A percentile compares a stretch with the other conserved stretches of the same genome.
Conservation (phyloP, 2,113 vertebrate genomes). For the Sitta europaea region DNA sequence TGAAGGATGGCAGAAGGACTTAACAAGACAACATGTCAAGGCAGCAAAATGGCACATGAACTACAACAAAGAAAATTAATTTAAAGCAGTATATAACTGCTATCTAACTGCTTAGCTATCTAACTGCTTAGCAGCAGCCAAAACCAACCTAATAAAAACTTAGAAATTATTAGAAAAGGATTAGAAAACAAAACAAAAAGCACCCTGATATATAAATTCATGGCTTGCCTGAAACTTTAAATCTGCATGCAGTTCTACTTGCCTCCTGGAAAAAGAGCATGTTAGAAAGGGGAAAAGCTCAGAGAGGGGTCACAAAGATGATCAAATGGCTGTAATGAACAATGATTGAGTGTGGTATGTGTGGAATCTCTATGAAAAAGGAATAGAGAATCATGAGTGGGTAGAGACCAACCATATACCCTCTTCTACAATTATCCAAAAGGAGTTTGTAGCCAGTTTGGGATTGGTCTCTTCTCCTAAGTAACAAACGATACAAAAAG, state of each 20-base stretch:
- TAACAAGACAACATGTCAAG: not conserved
- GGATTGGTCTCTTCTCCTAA: not conserved
- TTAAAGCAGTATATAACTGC: not conserved
- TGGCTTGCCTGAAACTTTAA: not conserved
- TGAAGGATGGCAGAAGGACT: not conserved
- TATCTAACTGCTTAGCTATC: not conserved
- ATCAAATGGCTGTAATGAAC: not conserved
- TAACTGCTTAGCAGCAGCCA: not conserved
- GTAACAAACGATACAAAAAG: not conserved
- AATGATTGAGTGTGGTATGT: not conserved
- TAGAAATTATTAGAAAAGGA: not conserved
- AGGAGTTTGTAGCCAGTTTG: not conserved
- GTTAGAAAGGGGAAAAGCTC: not conserved
- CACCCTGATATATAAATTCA: not conserved
- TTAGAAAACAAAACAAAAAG: not conserved
- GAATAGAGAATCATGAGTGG: not conserved
- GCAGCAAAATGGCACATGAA: slow-evolving; percentile 12
- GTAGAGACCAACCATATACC: not conserved
- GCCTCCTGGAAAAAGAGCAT: not conserved
- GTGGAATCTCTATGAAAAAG: not conserved
- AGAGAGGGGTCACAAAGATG: not conserved
- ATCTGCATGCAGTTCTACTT: not conserved
- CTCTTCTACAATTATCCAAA: not conserved
- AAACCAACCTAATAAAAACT: not conserved
- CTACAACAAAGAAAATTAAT: not conserved